Evolutionary conservation across 35 echinoderm and acorn worm species (phyloP).

Genomic region (Eucidaris tribuloides): DNA sequence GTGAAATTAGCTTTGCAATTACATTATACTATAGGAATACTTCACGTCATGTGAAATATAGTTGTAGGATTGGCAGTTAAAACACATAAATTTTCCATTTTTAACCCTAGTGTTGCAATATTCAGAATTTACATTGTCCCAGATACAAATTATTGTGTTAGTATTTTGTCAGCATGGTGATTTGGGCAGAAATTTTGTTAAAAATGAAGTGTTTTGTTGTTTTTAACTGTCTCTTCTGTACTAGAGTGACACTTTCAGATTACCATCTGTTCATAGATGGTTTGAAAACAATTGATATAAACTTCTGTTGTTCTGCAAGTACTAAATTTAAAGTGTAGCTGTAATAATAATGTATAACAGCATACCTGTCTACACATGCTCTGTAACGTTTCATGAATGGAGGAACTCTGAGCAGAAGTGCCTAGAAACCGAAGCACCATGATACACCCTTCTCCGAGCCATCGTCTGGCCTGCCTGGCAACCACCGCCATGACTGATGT

Average conservation of each 20-base stretch:
- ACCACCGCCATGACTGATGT: constrained; percentile 87
- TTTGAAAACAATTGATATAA: background rate
- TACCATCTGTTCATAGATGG: background rate
- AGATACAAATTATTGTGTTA: too few relatives aligned
- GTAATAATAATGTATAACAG: background rate
- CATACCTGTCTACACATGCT: constrained; percentile 72
- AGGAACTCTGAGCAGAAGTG: constrained; percentile 59
- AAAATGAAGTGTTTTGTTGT: background rate
- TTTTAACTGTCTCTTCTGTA: background rate
- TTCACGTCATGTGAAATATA: too few relatives aligned
- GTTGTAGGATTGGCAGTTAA: too few relatives aligned
- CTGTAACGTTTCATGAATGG: constrained; percentile 51
- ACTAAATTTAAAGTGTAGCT: background rate
- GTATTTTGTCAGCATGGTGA: background rate
- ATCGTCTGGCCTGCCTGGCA: constrained; percentile 30
- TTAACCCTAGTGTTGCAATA: too few relatives aligned
- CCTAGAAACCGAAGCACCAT: constrained; percentile 75
- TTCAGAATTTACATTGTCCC: too few relatives aligned
- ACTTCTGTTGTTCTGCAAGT: background rate
- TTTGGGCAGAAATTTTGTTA: constrained; percentile 1
- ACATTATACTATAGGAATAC: background rate
- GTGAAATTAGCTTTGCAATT: background rate
- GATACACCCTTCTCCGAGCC: constrained; percentile 44
- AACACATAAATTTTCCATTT: too few relatives aligned
- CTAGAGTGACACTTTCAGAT: too few relatives aligned